A percentile compares a stretch with the other conserved stretches of the same genome.
Evolutionary conservation across 2,113 vertebrate species (phyloP).

Genomic region (Megatriorchis doriae): DNA sequence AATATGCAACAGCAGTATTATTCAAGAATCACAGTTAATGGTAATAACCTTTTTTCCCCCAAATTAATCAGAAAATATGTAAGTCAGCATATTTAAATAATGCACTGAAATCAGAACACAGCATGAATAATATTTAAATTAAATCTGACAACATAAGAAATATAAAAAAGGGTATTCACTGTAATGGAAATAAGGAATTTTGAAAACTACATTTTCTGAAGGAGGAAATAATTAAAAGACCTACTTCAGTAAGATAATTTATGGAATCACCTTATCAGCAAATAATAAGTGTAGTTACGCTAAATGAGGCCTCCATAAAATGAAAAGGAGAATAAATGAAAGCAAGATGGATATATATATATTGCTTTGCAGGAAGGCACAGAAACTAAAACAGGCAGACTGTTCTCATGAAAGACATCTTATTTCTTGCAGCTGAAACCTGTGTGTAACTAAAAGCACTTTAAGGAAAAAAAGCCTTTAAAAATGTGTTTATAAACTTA

Average conservation of each 20-base stretch:
- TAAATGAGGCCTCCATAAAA: constrained; percentile 25
- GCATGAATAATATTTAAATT: constrained; percentile 51
- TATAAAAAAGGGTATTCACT: background rate
- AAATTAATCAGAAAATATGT: constrained; percentile 52
- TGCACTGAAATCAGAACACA: constrained; percentile 36
- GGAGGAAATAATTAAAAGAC: constrained; percentile 31
- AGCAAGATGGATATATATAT: background rate
- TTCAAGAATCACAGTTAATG: constrained; percentile 25
- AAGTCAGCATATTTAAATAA: constrained; percentile 60
- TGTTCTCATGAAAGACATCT: background rate
- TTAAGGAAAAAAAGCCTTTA: background rate
- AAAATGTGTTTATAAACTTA: background rate
- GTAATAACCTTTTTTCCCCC: background rate
- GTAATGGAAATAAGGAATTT: constrained; percentile 18
- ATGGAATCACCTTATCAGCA: constrained; percentile 21
- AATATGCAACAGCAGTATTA: constrained; percentile 32
- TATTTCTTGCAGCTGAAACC: background rate
- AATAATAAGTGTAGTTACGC: constrained; percentile 4
- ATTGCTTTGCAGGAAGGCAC: background rate
- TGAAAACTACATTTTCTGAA: constrained; percentile 35
- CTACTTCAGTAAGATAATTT: background rate
- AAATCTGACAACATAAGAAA: constrained; percentile 12
- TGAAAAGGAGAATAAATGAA: background rate
- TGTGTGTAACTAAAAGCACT: background rate
- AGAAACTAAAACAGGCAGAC: background rate